Evolutionary conservation across 2,113 vertebrate genomes (phyloP).

Genomic region (Galeopterus variegatus): DNA sequence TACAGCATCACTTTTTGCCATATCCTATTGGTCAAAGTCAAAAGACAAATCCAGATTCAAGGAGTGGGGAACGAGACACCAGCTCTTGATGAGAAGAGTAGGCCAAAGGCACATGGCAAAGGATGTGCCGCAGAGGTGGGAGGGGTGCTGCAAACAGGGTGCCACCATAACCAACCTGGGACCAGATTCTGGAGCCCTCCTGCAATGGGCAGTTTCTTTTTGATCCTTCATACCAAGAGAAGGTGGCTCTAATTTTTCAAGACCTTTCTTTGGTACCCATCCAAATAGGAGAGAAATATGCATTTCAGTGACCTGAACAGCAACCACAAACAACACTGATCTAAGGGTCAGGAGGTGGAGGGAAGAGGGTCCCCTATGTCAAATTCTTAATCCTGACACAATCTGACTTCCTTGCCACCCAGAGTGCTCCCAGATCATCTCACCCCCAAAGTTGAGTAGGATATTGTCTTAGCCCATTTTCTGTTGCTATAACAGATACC

Average conservation of each 20-base stretch:
- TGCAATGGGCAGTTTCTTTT: neutral
- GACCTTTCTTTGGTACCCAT: neutral
- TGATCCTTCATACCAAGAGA: neutral
- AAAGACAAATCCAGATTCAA: neutral
- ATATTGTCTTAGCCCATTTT: no score
- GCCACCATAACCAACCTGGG: neutral
- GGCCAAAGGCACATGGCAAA: neutral
- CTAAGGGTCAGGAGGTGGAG: neutral
- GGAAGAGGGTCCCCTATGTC: neutral
- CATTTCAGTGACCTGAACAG: fast-evolving
- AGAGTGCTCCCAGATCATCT: neutral
- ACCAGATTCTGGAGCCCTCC: neutral
- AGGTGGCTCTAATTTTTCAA: neutral
- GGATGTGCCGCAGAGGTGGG: neutral
- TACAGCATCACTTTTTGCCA: fast-evolving
- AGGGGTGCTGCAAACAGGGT: neutral
- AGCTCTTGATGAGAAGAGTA: neutral
- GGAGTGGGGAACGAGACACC: neutral
- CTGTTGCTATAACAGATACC: no score
- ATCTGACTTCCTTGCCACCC: neutral
- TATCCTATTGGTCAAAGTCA: neutral
- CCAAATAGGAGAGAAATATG: neutral
- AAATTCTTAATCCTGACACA: neutral
- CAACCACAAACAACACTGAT: neutral
- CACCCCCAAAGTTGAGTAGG: neutral